Evolutionary conservation across 2,888 invertebrate species (phyloP).

Genomic region (Cerceris rybyensis): DNA sequence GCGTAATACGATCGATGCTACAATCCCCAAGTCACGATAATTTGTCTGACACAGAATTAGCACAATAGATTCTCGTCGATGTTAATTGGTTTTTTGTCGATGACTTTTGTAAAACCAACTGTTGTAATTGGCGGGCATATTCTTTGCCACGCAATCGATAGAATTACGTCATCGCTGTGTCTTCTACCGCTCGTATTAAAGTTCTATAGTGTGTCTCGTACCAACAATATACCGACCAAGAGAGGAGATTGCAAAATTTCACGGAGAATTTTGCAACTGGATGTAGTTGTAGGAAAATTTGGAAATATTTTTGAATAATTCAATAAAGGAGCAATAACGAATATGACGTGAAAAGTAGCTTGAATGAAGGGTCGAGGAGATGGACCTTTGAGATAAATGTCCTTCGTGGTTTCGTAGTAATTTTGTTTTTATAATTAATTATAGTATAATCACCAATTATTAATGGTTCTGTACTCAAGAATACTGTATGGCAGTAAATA

Average conservation of each 20-base stretch:
- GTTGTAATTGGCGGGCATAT: background rate
- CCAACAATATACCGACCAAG: too few relatives aligned
- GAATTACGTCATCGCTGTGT: slow-evolving; percentile 1
- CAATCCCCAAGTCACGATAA: background rate
- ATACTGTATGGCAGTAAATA: background rate
- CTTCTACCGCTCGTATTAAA: background rate
- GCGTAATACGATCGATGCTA: background rate
- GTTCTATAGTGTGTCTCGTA: background rate
- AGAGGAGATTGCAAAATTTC: too few relatives aligned
- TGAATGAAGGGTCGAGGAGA: too few relatives aligned
- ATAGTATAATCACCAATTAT: slow-evolving; percentile 30
- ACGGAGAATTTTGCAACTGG: too few relatives aligned
- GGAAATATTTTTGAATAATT: too few relatives aligned
- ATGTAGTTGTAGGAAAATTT: too few relatives aligned
- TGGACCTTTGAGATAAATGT: too few relatives aligned
- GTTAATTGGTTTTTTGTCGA: background rate
- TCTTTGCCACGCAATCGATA: background rate
- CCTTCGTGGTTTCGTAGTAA: slow-evolving; percentile 27
- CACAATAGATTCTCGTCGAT: slow-evolving; percentile 4
- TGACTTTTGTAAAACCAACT: background rate
- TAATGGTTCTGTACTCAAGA: slow-evolving; percentile 30
- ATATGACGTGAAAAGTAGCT: too few relatives aligned
- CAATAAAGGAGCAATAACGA: too few relatives aligned
- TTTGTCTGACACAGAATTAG: slow-evolving; percentile 11
- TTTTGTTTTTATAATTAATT: slow-evolving; percentile 44